Evolutionary conservation across 2,888 invertebrate species (phyloP), one percentile per base, ranked within the genome.

Genomic region (Rutpela maculata): DNA sequence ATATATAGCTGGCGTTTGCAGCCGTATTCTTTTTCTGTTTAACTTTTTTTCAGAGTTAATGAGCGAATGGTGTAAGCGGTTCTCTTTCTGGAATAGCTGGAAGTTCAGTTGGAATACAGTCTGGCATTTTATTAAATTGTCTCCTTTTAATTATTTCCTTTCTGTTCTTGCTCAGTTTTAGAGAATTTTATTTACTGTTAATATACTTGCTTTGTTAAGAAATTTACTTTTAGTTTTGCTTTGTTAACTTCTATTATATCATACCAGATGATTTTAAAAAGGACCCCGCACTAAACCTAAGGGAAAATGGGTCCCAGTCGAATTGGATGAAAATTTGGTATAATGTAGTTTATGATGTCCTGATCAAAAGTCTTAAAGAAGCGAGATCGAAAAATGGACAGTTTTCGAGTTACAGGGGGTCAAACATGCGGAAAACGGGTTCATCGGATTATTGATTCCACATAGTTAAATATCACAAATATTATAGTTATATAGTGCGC

Each of bases 61-160:
- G 82, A 84, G 79, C 74, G 78, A 83, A 78, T 56, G 80, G 74
- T 79, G 81, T 79, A 76, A 81, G 78, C 78, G 78, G 77, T 77
- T 80, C 75, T 72, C 77, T 77, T 75, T 74, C 77, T 77, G 59
- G 68, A 79, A 76, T 76, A 67, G 70, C 55, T 77, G 55, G 26
- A 69, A 82, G 74, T 79, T 76, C 76, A 71, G 67, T 76, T 80
- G 75, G 76, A 75, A 77, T 74, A 74, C 78, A 78, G 81, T 74
- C 81, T 75, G 73, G 71, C 57, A 74, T 74, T 78, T 83, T 83
- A 83, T 83, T 82, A 81, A 82, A 83, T 83, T 83, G 82, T 81
- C 81, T 78, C 75, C 66, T 73, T 78, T 79, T 78, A 77, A 81
- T 83, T 82, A 79, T 79, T 77, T 77, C 77, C 73, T 73, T 65